Conservation (phyloP, 2,888 invertebrate genomes). For the Ectropis crepuscularia region DNA sequence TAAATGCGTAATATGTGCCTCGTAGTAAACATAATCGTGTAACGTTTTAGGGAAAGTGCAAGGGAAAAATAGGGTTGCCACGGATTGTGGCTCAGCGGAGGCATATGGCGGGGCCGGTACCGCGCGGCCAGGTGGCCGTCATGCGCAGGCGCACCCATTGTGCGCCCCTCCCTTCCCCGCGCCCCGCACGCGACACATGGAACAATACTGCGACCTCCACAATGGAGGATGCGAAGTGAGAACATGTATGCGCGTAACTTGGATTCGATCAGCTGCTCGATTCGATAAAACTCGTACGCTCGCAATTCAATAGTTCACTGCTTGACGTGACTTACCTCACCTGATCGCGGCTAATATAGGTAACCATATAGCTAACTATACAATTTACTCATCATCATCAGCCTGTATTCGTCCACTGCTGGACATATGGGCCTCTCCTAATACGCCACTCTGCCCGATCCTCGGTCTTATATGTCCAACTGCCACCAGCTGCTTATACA, state of each 20-base stretch:
- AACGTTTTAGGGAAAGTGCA: constrained; percentile 26
- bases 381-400: too few species aligned
- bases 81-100: constrained; percentile 44
- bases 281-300: constrained; percentile 24
- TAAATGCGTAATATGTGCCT: too few species aligned
- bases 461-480: too few species aligned
- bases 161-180: constrained; percentile 51
- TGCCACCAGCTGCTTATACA: too few species aligned
- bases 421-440: too few species aligned
- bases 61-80: constrained; percentile 25
- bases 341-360: too few species aligned
- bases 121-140: constrained; percentile 81
- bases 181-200: constrained; percentile 59
- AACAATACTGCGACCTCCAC: constrained; percentile 65
- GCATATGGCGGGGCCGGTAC: constrained; percentile 82
- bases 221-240: constrained; percentile 36
- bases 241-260: constrained; percentile 31
- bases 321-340: too few species aligned
- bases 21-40: background rate
- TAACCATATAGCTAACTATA: too few species aligned
- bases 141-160: constrained; percentile 83
- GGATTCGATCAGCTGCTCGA: constrained; percentile 50
- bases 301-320: too few species aligned
- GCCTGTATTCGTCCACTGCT: too few species aligned
- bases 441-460: too few species aligned